Percentiles rank a stretch among this genome's conserved stretches.
These are phyloP conservation scores for Sturmia bella DNA, from an alignment of 2,888 invertebrate species.

Conservation along the genomic window DNA sequence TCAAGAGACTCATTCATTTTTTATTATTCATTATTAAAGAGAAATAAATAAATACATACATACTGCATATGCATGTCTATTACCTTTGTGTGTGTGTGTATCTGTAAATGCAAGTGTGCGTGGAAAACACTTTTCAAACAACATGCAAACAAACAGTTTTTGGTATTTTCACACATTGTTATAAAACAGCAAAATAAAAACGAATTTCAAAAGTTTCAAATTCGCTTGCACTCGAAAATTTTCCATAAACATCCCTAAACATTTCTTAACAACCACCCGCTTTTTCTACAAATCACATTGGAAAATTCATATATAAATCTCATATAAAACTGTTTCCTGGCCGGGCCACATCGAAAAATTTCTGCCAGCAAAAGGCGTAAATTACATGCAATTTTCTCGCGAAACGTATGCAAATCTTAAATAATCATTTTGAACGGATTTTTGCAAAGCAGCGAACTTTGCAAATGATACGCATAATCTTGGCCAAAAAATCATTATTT, in stretches of 20 bases:
- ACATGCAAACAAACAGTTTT: constrained; percentile 36
- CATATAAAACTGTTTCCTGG: constrained; percentile 3
- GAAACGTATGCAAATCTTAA: constrained; percentile 68
- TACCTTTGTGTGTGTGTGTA: background rate
- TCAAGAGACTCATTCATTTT: constrained; percentile 66
- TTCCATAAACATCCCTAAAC: constrained; percentile 39
- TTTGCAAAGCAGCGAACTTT: constrained; percentile 11
- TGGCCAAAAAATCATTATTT: constrained; percentile 58
- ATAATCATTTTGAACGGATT: constrained; percentile 62
- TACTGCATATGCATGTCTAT: background rate
- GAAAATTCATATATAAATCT: constrained; percentile 22
- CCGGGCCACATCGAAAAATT: constrained; percentile 71
- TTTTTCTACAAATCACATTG: background rate
- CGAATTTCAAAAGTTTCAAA: constrained; percentile 55
- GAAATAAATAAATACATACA: constrained; percentile 35
- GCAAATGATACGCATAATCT: constrained; percentile 67
- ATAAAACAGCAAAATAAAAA: constrained; percentile 67
- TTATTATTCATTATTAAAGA: constrained; percentile 65
- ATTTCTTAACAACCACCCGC: constrained; percentile 33
- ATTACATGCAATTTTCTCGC: constrained; percentile 75
- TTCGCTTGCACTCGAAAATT: constrained; percentile 58
- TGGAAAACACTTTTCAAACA: constrained; percentile 47
- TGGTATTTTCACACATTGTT: constrained; percentile 79
- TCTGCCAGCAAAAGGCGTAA: constrained; percentile 76
- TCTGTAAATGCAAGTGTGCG: constrained; percentile 7